Conservation (phyloP, 2,888 invertebrate species). For the Tineola bisselliella region DNA sequence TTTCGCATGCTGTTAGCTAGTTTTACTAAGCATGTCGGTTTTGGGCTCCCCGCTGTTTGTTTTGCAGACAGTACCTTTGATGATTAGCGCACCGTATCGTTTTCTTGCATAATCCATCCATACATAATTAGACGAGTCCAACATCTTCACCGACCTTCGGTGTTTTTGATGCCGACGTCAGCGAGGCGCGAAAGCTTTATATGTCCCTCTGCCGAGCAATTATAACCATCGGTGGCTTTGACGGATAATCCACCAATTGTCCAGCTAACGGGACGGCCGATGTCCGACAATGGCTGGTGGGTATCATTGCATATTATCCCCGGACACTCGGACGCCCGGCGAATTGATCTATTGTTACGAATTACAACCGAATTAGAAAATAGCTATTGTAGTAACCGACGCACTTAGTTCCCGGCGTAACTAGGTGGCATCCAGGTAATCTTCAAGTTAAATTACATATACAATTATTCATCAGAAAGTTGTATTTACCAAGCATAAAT, state of each 20-base stretch:
- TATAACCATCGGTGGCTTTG: slow-evolving; percentile 43
- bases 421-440: slow-evolving; percentile 47
- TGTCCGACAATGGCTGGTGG: slow-evolving; percentile 40
- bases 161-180: slow-evolving; percentile 46
- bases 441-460: not conserved
- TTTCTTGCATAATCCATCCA: slow-evolving; percentile 50
- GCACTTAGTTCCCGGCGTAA: slow-evolving; percentile 46
- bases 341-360: slow-evolving; percentile 44
- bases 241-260: slow-evolving; percentile 58
- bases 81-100: slow-evolving; percentile 37
- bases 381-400: slow-evolving; percentile 41
- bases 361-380: slow-evolving; percentile 61
- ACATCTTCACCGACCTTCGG: slow-evolving; percentile 38
- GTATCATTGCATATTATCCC: slow-evolving; percentile 62
- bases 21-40: not conserved
- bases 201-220: slow-evolving; percentile 34
- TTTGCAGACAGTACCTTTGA: slow-evolving; percentile 39
- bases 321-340: slow-evolving; percentile 39
- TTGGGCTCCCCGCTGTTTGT: slow-evolving; percentile 50
- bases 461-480: not conserved
- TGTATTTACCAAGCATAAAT: not conserved
- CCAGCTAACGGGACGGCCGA: slow-evolving; percentile 43
- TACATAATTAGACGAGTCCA: slow-evolving; percentile 42
- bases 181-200: slow-evolving; percentile 57
- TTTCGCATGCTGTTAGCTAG: not conserved